Base-by-base conservation (phyloP, 2,888 invertebrate species). In the Torymus aiolomorphi region DNA sequence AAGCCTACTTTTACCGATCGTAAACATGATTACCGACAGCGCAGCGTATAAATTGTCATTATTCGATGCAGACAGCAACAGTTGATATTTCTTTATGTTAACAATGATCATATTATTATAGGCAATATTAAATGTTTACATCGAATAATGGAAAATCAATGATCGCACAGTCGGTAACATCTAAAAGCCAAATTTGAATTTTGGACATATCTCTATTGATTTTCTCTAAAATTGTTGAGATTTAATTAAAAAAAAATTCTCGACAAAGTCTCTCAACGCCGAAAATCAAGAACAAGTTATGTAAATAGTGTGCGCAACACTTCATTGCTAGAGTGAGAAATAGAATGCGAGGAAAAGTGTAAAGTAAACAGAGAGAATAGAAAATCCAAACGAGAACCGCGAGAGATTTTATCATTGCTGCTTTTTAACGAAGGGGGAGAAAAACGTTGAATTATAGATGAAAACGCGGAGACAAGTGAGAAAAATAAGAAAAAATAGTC, bases 251-350 rank as follows among this genome's bases (percentile, higher is more conserved):
- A 42, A 42, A 42, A 42, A 42, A 42, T 42, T 42, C 42, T 42
- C 42, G 42, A 56, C 18, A 57, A 69, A 76, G 62, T 70, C 62
- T 56, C 52, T 69, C 31, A 52, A 2, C 11, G n/a, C 57, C 31
- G 52, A 51, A 20, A n/a, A 51, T 57, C 16, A 72, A 74, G 54
- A 74, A 59, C 42, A 65, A 65, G 42, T 11, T 42, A 54, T 79
- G 75, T 79, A 79, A 75, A 79, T 79, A 75, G 59, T 59, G 51
- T 49, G 31, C 4, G 56, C 31, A 62, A 59, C 57, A 59, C 52
- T 59, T 65, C 14, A 75, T n/a, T 14, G 51, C 57, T 13, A 51
- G n/a, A 70, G 63, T 74, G 62, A 63, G 24, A 49, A 51, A 62
- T 65, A 69, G n/a, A 70, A 65, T 18, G 24, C 54, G 18, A 49